phyloP scores from a whole-genome alignment of 2,888 invertebrate genomes.

The Julus scanicus region DNA sequence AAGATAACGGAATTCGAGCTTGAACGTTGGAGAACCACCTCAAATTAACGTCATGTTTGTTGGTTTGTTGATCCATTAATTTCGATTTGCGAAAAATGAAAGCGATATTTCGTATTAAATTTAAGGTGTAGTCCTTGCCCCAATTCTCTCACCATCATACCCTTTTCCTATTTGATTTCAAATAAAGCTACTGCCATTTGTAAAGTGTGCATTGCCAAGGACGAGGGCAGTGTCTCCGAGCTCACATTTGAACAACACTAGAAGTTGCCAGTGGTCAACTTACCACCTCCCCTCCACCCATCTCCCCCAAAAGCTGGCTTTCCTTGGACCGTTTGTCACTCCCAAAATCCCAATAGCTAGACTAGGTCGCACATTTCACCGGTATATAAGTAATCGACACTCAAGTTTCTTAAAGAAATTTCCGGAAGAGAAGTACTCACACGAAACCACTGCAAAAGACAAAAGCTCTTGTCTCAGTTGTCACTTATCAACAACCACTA shows the following conservation, averaged over 20 bases:
- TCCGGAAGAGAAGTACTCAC: conserved; percentile 41
- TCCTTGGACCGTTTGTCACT: conserved; percentile 52
- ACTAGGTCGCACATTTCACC: conserved; percentile 44
- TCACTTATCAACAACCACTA: conserved; percentile 41
- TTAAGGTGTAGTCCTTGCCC: conserved; percentile 52
- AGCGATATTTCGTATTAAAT: conserved; percentile 50
- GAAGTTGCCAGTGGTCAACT: conserved; percentile 41
- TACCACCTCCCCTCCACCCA: not conserved
- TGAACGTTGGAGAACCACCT: conserved; percentile 29
- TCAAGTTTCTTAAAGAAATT: conserved; percentile 44
- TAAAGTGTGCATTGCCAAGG: conserved; percentile 49
- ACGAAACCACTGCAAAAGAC: conserved; percentile 20
- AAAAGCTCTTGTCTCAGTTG: conserved; percentile 21
- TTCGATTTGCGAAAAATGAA: conserved; percentile 48
- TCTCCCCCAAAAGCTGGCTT: conserved; percentile 33
- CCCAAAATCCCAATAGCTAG: conserved; percentile 44
- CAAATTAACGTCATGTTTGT: conserved; percentile 51
- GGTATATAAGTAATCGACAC: conserved; percentile 46
- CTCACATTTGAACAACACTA: conserved; percentile 44
- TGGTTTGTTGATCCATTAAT: conserved; percentile 49
- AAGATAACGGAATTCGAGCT: conserved; percentile 46
- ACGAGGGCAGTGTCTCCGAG: conserved; percentile 46
- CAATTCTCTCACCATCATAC: conserved; percentile 34
- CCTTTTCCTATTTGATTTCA: not conserved
- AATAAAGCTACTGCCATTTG: conserved; percentile 36